Conservation (phyloP, 2,113 vertebrate species). For the Raja brachyura region DNA sequence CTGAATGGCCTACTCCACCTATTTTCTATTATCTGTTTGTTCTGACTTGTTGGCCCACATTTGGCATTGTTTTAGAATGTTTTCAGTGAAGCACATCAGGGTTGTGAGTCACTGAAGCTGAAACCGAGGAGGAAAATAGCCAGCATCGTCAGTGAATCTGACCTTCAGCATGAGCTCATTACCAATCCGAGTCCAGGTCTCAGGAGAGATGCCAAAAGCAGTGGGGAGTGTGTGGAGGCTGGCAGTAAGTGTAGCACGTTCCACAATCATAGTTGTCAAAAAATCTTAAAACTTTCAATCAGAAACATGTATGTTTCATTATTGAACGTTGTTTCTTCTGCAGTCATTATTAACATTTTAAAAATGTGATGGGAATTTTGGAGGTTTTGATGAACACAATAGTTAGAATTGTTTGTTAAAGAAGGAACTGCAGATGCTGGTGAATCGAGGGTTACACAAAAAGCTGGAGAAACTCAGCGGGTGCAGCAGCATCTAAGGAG, state of each 20-base stretch:
- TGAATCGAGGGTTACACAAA: too few relatives aligned
- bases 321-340: conserved; percentile 14
- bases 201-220: background rate
- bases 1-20: too few relatives aligned
- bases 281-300: background rate
- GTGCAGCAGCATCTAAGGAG: too few relatives aligned
- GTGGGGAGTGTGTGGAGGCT: background rate
- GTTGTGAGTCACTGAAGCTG: background rate
- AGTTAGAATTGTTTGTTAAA: conserved; percentile 49
- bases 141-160: conserved; percentile 22
- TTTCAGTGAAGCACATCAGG: background rate
- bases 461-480: too few relatives aligned
- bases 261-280: background rate
- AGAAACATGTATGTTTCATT: background rate
- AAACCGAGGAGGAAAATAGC: background rate
- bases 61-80: background rate
- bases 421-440: too few relatives aligned
- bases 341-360: conserved; percentile 28
- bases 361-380: conserved; percentile 34
- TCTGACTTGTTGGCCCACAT: background rate
- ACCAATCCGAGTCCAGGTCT: conserved; percentile 4
- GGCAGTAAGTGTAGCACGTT: background rate
- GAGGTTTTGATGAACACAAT: conserved; percentile 44
- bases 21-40: too few relatives aligned
- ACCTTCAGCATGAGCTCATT: conserved; percentile 38